Evolutionary conservation across 2,113 vertebrate genomes (phyloP).

Genomic region (Xyrauchen texanus): DNA sequence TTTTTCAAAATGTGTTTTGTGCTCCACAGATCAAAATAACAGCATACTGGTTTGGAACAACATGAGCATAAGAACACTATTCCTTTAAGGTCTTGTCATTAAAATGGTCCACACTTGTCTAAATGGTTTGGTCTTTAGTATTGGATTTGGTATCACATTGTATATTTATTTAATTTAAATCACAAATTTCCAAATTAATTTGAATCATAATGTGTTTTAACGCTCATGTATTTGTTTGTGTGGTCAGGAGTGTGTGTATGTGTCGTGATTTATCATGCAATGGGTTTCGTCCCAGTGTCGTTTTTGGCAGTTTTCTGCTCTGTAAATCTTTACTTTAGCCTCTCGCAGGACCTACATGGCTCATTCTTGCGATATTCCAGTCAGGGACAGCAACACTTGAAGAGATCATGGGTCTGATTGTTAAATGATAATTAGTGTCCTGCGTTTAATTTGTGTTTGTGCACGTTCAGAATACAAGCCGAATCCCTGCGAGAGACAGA

Average conservation of each 20-base stretch:
- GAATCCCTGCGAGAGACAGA: constrained; percentile 53
- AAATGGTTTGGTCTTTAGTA: no score
- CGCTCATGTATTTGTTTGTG: constrained; percentile 14
- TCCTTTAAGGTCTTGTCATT: no score
- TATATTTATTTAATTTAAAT: neutral
- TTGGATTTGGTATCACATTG: no score
- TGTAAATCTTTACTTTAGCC: constrained; percentile 75
- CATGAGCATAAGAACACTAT: no score
- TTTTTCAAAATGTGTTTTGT: no score
- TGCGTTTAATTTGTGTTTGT: constrained; percentile 58
- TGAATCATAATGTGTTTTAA: neutral
- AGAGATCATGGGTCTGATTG: constrained; percentile 56
- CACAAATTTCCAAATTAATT: neutral
- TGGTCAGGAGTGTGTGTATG: constrained; percentile 64
- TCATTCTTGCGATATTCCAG: constrained; percentile 65
- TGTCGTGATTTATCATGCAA: constrained; percentile 75
- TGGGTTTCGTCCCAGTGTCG: constrained; percentile 70
- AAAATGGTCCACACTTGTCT: no score
- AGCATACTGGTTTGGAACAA: no score
- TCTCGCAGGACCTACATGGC: constrained; percentile 57
- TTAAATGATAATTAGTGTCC: constrained; percentile 51
- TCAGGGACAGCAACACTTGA: constrained; percentile 57
- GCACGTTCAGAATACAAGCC: constrained; percentile 27
- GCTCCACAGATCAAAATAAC: no score
- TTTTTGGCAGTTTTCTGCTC: constrained; percentile 72